A percentile compares a stretch with the other conserved stretches of the same genome.
phyloP scores from a whole-genome alignment of 2,113 vertebrate species.

The Sterna hirundo region DNA sequence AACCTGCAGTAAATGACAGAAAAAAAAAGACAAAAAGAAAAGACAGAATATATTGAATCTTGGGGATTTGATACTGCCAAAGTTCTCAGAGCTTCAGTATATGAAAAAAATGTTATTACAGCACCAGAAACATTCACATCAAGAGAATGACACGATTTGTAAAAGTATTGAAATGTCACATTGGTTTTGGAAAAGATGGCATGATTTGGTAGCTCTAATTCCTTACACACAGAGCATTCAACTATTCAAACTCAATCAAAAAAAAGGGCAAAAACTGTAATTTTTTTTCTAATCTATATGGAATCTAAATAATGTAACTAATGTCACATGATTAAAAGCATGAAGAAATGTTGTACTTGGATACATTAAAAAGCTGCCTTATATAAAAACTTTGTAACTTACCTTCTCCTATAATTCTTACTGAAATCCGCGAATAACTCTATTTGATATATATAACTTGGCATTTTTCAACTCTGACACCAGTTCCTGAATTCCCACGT shows the following conservation, averaged over 20 bases:
- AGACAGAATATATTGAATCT: not conserved
- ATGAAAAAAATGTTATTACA: not conserved
- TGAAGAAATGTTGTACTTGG: not conserved
- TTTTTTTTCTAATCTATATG: not conserved
- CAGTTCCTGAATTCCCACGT: not conserved
- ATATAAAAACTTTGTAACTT: not conserved
- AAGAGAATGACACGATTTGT: not conserved
- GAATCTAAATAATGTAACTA: not conserved
- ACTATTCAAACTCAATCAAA: not conserved
- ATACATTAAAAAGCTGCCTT: not conserved
- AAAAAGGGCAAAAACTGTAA: not conserved
- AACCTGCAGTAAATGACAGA: not conserved
- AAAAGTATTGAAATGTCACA: not conserved
- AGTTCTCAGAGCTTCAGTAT: not conserved
- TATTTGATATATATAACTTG: not conserved
- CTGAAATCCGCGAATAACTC: not conserved
- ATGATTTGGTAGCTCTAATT: not conserved
- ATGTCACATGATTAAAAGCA: not conserved
- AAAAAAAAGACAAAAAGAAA: not conserved
- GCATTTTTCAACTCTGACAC: not conserved
- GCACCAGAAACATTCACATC: not conserved
- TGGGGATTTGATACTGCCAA: not conserved
- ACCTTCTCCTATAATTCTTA: not conserved
- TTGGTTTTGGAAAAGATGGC: not conserved
- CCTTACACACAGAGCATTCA: not conserved